A percentile compares a stretch with the other conserved stretches of the same genome.
These are phyloP conservation scores for Xestia xanthographa DNA, from an alignment of 2,888 invertebrate species.

Conservation along the genomic window DNA sequence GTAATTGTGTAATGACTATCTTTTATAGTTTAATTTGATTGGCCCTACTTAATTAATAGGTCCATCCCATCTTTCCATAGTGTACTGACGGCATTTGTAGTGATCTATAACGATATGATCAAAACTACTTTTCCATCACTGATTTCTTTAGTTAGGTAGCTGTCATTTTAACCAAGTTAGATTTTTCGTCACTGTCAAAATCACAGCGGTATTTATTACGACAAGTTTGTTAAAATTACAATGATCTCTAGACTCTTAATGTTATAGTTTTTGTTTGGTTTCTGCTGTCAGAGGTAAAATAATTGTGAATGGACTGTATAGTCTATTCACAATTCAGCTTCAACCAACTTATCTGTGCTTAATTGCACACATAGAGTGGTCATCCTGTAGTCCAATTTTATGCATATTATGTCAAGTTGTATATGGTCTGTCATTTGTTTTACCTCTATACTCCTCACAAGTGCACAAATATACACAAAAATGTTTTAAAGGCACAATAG, in stretches of 20 bases:
- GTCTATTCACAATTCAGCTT: too few species aligned
- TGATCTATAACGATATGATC: neutral
- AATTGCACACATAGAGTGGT: neutral
- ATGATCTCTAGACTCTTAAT: too few species aligned
- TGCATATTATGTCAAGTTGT: neutral
- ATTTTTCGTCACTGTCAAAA: neutral
- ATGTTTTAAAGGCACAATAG: constrained; percentile 19
- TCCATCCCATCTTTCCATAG: neutral
- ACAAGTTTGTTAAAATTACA: neutral
- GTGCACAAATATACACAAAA: neutral
- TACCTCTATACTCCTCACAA: constrained; percentile 5
- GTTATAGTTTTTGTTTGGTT: neutral
- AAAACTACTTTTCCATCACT: neutral
- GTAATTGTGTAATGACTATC: neutral
- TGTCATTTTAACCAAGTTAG: neutral
- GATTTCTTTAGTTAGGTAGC: neutral
- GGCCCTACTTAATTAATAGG: neutral
- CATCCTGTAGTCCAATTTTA: neutral
- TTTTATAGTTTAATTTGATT: neutral
- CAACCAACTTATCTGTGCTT: too few species aligned
- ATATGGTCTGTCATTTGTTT: constrained; percentile 3
- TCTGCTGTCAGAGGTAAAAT: neutral
- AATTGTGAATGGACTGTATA: too few species aligned
- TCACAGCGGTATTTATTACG: neutral
- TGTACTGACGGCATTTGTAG: neutral